A percentile compares a stretch with the other conserved stretches of the same genome.
phyloP scores from a whole-genome alignment of 1,140 invertebrate species.

The Magallana ariakensis region DNA sequence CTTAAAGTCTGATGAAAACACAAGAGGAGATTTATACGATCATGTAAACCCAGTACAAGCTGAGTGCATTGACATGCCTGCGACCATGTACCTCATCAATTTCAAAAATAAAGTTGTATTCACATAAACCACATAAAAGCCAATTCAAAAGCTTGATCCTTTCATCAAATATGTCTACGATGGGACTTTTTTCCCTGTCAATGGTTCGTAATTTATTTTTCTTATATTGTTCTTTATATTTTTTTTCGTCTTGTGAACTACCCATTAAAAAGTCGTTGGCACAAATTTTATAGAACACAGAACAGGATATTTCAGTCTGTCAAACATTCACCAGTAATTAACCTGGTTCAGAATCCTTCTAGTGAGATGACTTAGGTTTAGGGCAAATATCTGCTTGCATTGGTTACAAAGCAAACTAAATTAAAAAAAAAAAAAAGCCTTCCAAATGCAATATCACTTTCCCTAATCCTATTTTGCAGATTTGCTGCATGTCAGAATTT shows the following conservation, averaged over 20 bases:
- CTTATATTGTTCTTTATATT: background rate
- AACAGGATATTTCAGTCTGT: slow-evolving; percentile 15
- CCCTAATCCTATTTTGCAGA: background rate
- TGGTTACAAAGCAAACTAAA: background rate
- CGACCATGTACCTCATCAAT: slow-evolving; percentile 20
- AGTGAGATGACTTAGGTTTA: background rate
- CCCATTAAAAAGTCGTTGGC: slow-evolving; percentile 28
- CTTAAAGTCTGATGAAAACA: slow-evolving; percentile 21
- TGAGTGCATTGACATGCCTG: background rate
- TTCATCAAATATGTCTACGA: slow-evolving; percentile 9
- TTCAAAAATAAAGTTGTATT: slow-evolving; percentile 16
- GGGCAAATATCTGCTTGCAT: background rate
- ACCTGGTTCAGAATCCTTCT: background rate
- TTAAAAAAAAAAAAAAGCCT: background rate
- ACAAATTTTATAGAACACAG: slow-evolving; percentile 3
- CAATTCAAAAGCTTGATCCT: background rate
- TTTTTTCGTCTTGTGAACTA: slow-evolving; percentile 14
- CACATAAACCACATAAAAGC: slow-evolving; percentile 21
- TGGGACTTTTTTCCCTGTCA: background rate
- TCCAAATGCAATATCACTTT: background rate
- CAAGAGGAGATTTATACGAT: background rate
- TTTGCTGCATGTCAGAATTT: background rate
- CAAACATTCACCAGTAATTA: background rate
- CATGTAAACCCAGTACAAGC: background rate
- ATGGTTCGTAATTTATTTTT: slow-evolving; percentile 7